Conservation (phyloP, 1,140 invertebrate species). For the Gonioctena quinquepunctata region DNA sequence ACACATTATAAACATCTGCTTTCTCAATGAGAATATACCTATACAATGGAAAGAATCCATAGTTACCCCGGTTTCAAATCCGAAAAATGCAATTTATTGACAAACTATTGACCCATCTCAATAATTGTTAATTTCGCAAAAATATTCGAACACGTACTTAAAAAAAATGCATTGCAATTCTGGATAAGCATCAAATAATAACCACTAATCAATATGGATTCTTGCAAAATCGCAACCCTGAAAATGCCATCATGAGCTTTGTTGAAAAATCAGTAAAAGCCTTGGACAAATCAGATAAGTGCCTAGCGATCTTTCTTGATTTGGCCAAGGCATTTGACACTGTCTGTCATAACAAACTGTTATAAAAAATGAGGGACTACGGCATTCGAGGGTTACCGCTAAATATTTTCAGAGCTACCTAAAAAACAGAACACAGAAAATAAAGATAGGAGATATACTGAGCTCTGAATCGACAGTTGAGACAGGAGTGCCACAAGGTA, state of each 20-base stretch:
- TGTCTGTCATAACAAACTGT: not conserved
- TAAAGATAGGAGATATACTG: not conserved
- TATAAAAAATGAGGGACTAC: not conserved
- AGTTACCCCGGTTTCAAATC: not conserved
- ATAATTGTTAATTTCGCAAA: not conserved
- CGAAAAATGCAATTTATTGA: not conserved
- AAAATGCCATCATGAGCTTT: not conserved
- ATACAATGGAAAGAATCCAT: not conserved
- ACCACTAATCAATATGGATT: not conserved
- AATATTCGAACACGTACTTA: not conserved
- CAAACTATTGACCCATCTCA: not conserved
- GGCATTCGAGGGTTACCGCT: not conserved
- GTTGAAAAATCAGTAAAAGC: not conserved
- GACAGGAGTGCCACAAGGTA: not conserved
- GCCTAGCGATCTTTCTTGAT: not conserved
- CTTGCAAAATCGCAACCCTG: not conserved
- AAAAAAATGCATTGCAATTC: not conserved
- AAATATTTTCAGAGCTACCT: not conserved
- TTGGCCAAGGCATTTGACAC: conserved; percentile 3
- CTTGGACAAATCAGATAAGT: not conserved
- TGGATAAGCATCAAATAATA: not conserved
- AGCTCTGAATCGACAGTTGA: not conserved
- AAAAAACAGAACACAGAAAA: not conserved
- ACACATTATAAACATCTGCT: not conserved
- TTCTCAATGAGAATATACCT: not conserved